phyloP scores from a whole-genome alignment of 2,797 vertebrate genomes.

The Eremophila alpestris region DNA sequence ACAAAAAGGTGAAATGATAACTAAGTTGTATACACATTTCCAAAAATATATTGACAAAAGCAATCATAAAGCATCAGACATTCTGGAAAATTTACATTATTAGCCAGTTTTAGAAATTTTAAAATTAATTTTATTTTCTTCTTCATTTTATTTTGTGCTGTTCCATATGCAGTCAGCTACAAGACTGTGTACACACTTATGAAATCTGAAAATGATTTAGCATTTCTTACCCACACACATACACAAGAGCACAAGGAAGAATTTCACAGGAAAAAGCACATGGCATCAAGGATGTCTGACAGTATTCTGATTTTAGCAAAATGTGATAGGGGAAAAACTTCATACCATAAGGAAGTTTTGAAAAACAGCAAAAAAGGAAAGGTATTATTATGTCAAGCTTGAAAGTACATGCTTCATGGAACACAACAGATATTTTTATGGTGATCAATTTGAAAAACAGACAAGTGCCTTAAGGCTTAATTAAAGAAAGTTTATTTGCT shows the following conservation, averaged over 20 bases:
- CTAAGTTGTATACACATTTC: neutral
- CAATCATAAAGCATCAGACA: neutral
- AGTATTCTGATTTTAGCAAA: neutral
- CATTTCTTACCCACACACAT: neutral
- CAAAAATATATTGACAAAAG: neutral
- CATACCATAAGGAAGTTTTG: neutral
- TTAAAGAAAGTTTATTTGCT: conserved; percentile 9
- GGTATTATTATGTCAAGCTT: neutral
- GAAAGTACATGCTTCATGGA: neutral
- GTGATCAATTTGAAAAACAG: neutral
- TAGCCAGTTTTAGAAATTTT: neutral
- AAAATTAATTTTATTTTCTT: neutral
- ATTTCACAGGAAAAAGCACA: neutral
- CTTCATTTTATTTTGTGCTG: neutral
- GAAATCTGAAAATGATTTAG: neutral
- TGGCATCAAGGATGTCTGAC: neutral
- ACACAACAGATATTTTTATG: neutral
- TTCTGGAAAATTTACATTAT: neutral
- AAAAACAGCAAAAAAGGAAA: neutral
- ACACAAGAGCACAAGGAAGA: neutral
- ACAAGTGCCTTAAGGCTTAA: neutral
- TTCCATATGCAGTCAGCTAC: neutral
- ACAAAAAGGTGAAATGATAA: neutral
- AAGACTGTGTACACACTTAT: neutral
- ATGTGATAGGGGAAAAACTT: neutral